Evolutionary conservation across 2,888 invertebrate genomes (phyloP).

Genomic region (Glomeris marginata): DNA sequence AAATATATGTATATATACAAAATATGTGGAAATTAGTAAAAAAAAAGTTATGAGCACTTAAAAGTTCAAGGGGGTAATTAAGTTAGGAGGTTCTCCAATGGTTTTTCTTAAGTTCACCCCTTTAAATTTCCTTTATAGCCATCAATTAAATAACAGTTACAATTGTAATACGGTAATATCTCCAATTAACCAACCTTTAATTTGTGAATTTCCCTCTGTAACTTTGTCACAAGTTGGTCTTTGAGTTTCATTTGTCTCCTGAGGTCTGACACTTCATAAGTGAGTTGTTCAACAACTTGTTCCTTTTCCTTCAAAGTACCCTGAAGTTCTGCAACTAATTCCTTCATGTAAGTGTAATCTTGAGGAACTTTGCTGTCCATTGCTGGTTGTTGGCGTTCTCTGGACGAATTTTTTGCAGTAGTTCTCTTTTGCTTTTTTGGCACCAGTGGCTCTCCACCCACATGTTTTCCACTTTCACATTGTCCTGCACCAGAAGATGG

Average conservation of each 20-base stretch:
- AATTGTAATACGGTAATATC: no score
- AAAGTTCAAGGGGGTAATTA: no score
- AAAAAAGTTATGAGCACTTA: no score
- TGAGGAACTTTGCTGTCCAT: slow-evolving; percentile 10
- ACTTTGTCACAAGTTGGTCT: slow-evolving; percentile 42
- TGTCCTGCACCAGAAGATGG: no score
- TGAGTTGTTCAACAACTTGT: slow-evolving; percentile 35
- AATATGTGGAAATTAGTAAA: no score
- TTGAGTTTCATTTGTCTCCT: slow-evolving; percentile 39
- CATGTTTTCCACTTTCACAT: no score
- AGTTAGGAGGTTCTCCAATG: no score
- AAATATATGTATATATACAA: no score
- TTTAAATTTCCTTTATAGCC: no score
- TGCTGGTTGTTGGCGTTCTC: background rate
- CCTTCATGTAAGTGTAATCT: slow-evolving; percentile 29
- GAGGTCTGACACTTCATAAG: slow-evolving; percentile 40
- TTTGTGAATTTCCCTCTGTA: slow-evolving; percentile 54
- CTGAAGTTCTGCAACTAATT: slow-evolving; percentile 34
- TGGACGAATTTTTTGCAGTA: background rate
- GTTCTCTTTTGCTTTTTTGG: background rate
- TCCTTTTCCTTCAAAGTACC: slow-evolving; percentile 37
- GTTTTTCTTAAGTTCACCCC: no score
- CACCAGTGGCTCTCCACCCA: no score
- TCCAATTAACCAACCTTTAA: slow-evolving; percentile 49
- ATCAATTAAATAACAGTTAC: no score